A percentile compares a stretch with the other conserved stretches of the same genome.
Evolutionary conservation across 1,140 invertebrate species (phyloP).

Genomic region (Araneus ventricosus): DNA sequence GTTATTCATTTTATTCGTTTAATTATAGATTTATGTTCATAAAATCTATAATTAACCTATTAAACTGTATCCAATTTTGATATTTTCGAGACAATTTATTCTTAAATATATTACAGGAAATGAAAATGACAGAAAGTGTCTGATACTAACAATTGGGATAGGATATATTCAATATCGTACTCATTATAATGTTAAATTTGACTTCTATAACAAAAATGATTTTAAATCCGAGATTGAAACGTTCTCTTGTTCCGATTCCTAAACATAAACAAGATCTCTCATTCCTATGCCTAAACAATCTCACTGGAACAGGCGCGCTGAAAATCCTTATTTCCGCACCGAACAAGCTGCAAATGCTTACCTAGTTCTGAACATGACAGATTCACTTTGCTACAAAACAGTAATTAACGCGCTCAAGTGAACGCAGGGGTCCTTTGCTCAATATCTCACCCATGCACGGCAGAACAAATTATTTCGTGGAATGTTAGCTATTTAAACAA

Average conservation of each 20-base stretch:
- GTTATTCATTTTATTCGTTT: too few species aligned
- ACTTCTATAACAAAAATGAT: too few species aligned
- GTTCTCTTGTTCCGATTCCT: background rate
- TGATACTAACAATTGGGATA: too few species aligned
- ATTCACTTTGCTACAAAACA: constrained; percentile 55
- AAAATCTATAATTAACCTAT: too few species aligned
- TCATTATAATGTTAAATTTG: too few species aligned
- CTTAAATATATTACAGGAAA: too few species aligned
- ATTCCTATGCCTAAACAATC: background rate
- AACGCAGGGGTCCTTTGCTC: constrained; percentile 19
- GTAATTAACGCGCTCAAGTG: constrained; percentile 59
- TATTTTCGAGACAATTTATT: too few species aligned
- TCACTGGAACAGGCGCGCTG: background rate
- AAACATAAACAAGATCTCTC: background rate
- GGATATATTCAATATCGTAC: too few species aligned
- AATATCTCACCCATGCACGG: constrained; percentile 38
- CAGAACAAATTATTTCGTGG: constrained; percentile 45
- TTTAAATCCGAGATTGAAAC: background rate
- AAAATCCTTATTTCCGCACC: background rate
- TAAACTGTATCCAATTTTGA: too few species aligned
- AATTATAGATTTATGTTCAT: too few species aligned
- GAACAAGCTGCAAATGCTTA: constrained; percentile 36
- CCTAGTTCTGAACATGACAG: constrained; percentile 57
- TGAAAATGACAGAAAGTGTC: too few species aligned
- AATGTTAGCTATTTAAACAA: constrained; percentile 67